A percentile compares a stretch with the other conserved stretches of the same genome.
phyloP scores from a whole-genome alignment of 2,888 invertebrate species.

The Hyppa rectilinea region DNA sequence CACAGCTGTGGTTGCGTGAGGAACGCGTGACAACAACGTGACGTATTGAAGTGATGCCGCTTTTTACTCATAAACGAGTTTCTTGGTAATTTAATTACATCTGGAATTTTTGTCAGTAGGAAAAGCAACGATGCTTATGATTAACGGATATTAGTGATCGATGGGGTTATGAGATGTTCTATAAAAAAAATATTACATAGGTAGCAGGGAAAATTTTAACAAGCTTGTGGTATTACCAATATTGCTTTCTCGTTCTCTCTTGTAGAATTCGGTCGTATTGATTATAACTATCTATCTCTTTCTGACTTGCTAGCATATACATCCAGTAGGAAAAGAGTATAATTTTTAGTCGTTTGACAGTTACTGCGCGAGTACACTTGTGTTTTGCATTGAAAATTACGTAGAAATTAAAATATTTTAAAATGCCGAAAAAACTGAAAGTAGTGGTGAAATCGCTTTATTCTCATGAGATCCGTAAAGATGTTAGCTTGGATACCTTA shows the following conservation, averaged over 20 bases:
- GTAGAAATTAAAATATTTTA: slow-evolving; percentile 54
- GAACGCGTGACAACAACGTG: slow-evolving; percentile 77
- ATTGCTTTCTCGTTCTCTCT: slow-evolving; percentile 58
- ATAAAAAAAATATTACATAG: neutral
- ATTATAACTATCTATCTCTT: slow-evolving; percentile 61
- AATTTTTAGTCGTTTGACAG: slow-evolving; percentile 69
- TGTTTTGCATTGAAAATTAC: slow-evolving; percentile 44
- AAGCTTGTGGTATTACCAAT: slow-evolving; percentile 49
- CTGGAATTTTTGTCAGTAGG: slow-evolving; percentile 5
- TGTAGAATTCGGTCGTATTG: slow-evolving; percentile 54
- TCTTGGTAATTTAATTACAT: slow-evolving; percentile 51
- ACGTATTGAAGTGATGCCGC: slow-evolving; percentile 68
- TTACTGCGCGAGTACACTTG: slow-evolving; percentile 26
- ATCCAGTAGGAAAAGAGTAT: slow-evolving; percentile 47
- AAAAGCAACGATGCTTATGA: neutral
- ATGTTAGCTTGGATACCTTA: slow-evolving; percentile 86
- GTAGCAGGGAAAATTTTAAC: slow-evolving; percentile 34
- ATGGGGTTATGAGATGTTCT: too few relatives aligned
- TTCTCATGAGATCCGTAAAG: slow-evolving; percentile 89
- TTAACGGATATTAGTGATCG: too few relatives aligned
- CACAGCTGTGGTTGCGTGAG: slow-evolving; percentile 72
- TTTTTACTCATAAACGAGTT: slow-evolving; percentile 31
- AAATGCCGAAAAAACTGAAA: slow-evolving; percentile 89
- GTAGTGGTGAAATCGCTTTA: slow-evolving; percentile 88
- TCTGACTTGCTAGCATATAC: slow-evolving; percentile 26